Evolutionary conservation across 2,888 invertebrate species (phyloP), one percentile per base, ranked within the genome.

Genomic region (Pecten maximus): DNA sequence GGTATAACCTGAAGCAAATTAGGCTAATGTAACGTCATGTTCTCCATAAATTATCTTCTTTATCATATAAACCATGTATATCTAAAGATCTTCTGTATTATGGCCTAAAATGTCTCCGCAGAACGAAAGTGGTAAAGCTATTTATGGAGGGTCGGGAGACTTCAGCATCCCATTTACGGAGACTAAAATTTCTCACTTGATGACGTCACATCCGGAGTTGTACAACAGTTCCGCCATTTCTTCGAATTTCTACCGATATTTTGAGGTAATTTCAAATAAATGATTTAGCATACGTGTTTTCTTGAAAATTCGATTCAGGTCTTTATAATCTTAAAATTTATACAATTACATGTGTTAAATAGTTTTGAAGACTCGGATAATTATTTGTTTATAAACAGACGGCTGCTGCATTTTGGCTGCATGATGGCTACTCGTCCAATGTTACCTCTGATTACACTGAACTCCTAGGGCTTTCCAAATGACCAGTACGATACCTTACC

Each of bases 191-290:
- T 48, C 50, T 54, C 44, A 50, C n/a, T 28, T 88, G 6, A 88
- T 88, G 88, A 54, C 48, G 12, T 44, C 54, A n/a, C 50, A 40
- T 39, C 39, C 54, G 28, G 40, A 50, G 28, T 54, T 50, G 28
- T 88, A 88, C 88, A 88, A 88, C 50, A 54, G 40, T 12, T 54
- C 88, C 2, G 88, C 88, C 23, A 48, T 88, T 19, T 88, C 88
- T 40, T 28, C 54, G n/a, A 60, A 54, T 40, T 54, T 88, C 16
- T 54, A 88, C 60, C 28, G 88, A 39, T 54, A 50, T 40, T 35
- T 88, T 28, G 88, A 88, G 54, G 88, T 88, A 88, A 15, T 12
- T 2, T 35, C 0, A 12, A 48, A 28, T 50, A 19, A 4, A n/a
- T 87, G 39, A n/a, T n/a, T n/a, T n/a, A n/a, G n/a, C n/a, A n/a